Conservation (phyloP, 2,888 invertebrate genomes). For the Eudasyphora cyanicolor region DNA sequence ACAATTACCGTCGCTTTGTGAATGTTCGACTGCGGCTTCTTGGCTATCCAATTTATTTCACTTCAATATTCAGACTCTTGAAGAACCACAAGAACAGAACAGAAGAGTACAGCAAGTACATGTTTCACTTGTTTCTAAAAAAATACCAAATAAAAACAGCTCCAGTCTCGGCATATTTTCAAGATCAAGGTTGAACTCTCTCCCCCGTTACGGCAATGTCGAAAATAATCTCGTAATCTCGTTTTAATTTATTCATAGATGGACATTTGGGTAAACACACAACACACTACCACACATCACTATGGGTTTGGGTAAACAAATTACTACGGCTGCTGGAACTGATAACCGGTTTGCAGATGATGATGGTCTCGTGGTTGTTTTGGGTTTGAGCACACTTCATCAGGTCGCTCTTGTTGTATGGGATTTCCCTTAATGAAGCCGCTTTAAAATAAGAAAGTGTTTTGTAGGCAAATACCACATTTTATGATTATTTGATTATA, state of each 20-base stretch:
- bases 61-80: neutral
- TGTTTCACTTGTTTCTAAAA: too few species aligned
- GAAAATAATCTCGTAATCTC: neutral
- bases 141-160: too few species aligned
- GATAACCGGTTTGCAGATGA: neutral
- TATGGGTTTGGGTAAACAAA: too few species aligned
- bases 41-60: conserved; percentile 37
- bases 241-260: neutral
- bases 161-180: neutral
- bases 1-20: neutral
- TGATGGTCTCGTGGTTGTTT: too few species aligned
- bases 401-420: neutral
- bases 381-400: too few species aligned
- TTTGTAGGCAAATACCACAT: neutral
- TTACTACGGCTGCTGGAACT: too few species aligned
- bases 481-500: neutral
- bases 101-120: neutral
- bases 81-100: neutral
- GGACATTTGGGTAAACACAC: neutral
- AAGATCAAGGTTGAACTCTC: conserved; percentile 58
- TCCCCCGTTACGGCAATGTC: too few species aligned
- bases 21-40: neutral
- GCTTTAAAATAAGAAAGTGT: neutral
- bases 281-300: neutral
- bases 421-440: neutral